Evolutionary conservation across 2,797 vertebrate species (phyloP).

Genomic region (Rhinichthys osculus): DNA sequence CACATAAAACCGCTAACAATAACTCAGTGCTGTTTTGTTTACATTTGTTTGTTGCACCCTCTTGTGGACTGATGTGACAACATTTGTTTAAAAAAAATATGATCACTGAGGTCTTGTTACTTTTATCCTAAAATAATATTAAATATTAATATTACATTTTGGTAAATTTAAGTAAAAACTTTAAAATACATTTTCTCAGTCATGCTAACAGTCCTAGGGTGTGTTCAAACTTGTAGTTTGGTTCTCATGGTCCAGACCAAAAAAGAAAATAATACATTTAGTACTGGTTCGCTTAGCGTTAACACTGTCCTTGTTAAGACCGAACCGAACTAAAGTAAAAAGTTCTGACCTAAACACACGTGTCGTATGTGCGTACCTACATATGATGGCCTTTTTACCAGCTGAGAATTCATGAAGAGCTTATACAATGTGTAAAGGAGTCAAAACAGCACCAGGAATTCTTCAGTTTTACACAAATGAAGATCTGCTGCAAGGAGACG

Average conservation of each 20-base stretch:
- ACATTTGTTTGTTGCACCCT: background rate
- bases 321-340: background rate
- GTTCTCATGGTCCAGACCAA: background rate
- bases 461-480: background rate
- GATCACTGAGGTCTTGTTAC: background rate
- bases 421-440: background rate
- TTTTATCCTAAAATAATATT: background rate
- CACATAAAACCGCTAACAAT: background rate
- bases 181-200: background rate
- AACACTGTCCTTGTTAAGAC: too few species aligned
- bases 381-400: background rate
- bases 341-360: background rate
- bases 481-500: background rate
- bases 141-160: background rate
- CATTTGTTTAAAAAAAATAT: background rate
- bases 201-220: background rate
- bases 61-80: conserved; percentile 1
- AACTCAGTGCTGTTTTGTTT: background rate
- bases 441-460: background rate
- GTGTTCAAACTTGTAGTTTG: background rate
- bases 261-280: background rate
- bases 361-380: background rate
- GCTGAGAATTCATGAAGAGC: background rate
- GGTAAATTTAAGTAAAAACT: background rate
- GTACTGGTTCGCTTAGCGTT: too few species aligned